Evolutionary conservation across 2,888 invertebrate genomes (phyloP).

Genomic region (Eristalis intricaria): DNA sequence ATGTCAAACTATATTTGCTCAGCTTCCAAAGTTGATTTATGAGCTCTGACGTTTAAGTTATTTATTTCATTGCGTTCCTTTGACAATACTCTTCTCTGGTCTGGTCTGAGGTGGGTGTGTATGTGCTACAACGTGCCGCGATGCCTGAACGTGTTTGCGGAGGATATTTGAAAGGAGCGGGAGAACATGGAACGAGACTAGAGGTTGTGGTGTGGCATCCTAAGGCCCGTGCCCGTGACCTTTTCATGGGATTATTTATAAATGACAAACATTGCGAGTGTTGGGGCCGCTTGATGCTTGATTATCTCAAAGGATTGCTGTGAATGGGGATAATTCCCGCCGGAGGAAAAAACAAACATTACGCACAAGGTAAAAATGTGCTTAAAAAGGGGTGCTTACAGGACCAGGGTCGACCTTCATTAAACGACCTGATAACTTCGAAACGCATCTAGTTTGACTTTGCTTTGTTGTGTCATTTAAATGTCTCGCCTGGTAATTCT

Average conservation of each 20-base stretch:
- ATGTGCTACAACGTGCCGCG: not conserved
- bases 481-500: not conserved
- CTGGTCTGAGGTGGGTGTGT: too few relatives aligned
- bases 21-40: conserved; percentile 58
- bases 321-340: not conserved
- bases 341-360: not conserved
- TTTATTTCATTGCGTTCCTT: conserved; percentile 42
- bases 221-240: conserved; percentile 5
- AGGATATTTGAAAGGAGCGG: not conserved
- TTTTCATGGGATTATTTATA: conserved; percentile 19
- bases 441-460: not conserved
- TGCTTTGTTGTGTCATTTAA: not conserved
- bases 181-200: not conserved
- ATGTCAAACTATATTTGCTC: conserved; percentile 46
- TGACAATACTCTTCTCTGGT: not conserved
- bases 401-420: conserved; percentile 7
- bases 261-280: not conserved
- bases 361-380: not conserved
- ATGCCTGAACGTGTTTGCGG: conserved; percentile 13
- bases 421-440: not conserved
- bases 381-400: not conserved
- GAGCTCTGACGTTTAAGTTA: conserved; percentile 34
- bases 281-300: conserved; percentile 5
- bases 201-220: not conserved
- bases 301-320: conserved; percentile 41